These are phyloP conservation scores for Australoheros scitulus DNA, from an alignment of 2,113 vertebrate genomes.

Conservation along the genomic window DNA sequence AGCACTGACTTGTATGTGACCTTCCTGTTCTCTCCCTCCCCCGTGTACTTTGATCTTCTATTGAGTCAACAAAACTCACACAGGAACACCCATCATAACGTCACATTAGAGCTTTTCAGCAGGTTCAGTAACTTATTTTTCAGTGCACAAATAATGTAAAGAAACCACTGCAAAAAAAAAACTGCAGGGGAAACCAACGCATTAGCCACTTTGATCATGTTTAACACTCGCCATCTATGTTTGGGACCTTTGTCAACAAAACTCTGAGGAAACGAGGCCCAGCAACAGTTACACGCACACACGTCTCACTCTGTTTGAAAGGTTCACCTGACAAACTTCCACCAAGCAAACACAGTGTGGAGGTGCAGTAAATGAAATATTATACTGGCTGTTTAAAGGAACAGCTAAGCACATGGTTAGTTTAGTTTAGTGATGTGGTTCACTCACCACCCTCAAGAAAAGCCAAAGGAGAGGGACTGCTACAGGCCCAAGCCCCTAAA, in stretches of 20 bases:
- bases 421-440: neutral
- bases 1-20: neutral
- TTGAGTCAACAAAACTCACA: slow-evolving; percentile 22
- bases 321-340: slow-evolving; percentile 38
- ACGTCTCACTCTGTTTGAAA: slow-evolving; percentile 13
- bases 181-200: slow-evolving; percentile 2
- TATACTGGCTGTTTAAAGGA: neutral
- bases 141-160: slow-evolving; percentile 1
- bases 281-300: slow-evolving; percentile 44
- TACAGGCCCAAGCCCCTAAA: neutral
- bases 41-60: neutral
- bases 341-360: slow-evolving; percentile 31
- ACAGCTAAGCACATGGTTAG: neutral
- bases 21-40: slow-evolving; percentile 11
- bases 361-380: slow-evolving; percentile 17
- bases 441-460: neutral
- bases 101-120: neutral
- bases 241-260: slow-evolving; percentile 25
- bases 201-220: slow-evolving; percentile 22
- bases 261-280: slow-evolving; percentile 6
- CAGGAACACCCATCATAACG: slow-evolving; percentile 24
- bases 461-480: neutral
- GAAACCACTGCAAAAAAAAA: slow-evolving; percentile 23
- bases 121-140: slow-evolving; percentile 17
- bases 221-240: neutral